Evolutionary conservation across 2,888 invertebrate genomes (phyloP).

Genomic region (Watsonalla binaria): DNA sequence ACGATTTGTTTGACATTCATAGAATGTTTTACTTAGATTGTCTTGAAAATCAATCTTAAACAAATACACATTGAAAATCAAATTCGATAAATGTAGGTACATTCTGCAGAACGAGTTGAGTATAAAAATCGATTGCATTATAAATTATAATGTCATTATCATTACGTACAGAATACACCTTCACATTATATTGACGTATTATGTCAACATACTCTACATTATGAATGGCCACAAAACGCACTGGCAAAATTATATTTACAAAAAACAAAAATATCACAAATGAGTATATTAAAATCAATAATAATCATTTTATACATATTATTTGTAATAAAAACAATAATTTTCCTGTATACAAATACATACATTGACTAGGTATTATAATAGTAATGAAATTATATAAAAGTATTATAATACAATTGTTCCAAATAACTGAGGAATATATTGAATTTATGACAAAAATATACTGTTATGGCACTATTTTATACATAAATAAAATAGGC

Average conservation of each 20-base stretch:
- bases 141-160: conserved; percentile 10
- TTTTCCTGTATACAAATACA: conserved; percentile 33
- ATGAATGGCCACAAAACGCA: conserved; percentile 65
- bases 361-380: conserved; percentile 58
- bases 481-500: conserved; percentile 61
- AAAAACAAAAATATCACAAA: conserved; percentile 67
- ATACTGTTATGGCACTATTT: conserved; percentile 67
- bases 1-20: conserved; percentile 57
- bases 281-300: conserved; percentile 51
- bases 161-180: conserved; percentile 10
- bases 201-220: conserved; percentile 27
- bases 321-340: conserved; percentile 12
- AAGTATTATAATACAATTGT: conserved; percentile 15
- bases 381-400: conserved; percentile 28
- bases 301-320: conserved; percentile 16
- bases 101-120: conserved; percentile 27
- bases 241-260: conserved; percentile 58
- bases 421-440: conserved; percentile 32
- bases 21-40: conserved; percentile 73
- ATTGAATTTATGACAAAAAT: conserved; percentile 27
- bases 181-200: conserved; percentile 17
- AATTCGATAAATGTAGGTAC: conserved; percentile 33
- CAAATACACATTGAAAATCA: conserved; percentile 44
- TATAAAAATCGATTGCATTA: conserved; percentile 6
- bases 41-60: conserved; percentile 57